Conservation (phyloP, 2,888 invertebrate genomes). For the Romanomermis culicivorax region DNA sequence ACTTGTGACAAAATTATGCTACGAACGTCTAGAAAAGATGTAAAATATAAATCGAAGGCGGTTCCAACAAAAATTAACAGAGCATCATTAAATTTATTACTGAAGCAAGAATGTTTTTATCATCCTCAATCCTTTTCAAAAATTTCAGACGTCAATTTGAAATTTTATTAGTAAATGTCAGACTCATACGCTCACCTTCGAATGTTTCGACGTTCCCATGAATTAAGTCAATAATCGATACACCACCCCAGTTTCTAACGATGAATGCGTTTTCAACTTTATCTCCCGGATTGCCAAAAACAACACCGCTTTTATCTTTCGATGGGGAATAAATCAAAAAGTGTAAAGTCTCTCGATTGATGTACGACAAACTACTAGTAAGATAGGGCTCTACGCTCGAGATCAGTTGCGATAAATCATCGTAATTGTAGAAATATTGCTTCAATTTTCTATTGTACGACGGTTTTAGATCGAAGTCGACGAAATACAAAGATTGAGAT, state of each 20-base stretch:
- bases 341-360: slow-evolving; percentile 46
- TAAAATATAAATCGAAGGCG: no score
- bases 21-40: slow-evolving; percentile 35
- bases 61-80: no score
- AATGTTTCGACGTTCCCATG: no score
- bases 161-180: no score
- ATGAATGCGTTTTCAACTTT: slow-evolving; percentile 29
- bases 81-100: no score
- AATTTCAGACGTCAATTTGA: no score
- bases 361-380: background rate
- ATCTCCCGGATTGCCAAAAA: background rate
- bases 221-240: no score
- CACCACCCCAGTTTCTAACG: slow-evolving; percentile 59
- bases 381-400: background rate
- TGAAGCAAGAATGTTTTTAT: no score
- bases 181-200: no score
- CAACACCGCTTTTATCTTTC: slow-evolving; percentile 41
- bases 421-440: background rate
- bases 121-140: no score
- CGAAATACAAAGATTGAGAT: background rate
- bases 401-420: background rate
- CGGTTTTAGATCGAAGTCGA: background rate
- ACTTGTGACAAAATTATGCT: slow-evolving; percentile 18
- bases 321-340: slow-evolving; percentile 61
- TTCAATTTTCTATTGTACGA: background rate